These are phyloP conservation scores for Campoletis raptor DNA, from an alignment of 2,888 invertebrate genomes.

Conservation along the genomic window DNA sequence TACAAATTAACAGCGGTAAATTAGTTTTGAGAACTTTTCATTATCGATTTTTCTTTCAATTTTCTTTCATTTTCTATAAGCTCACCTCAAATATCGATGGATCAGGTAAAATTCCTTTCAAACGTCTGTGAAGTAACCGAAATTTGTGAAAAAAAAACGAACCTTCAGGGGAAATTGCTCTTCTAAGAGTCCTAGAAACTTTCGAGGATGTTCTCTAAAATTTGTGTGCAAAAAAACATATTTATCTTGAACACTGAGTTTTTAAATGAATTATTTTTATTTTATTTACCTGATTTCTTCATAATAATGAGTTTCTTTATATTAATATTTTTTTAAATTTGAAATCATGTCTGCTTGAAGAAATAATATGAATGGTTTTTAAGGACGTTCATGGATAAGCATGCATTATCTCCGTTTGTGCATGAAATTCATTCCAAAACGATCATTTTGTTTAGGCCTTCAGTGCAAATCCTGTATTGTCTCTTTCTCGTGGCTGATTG, in stretches of 20 bases:
- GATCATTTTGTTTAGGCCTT: neutral
- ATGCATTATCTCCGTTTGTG: neutral
- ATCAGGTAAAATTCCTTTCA: neutral
- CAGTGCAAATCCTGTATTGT: neutral
- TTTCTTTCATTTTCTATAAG: neutral
- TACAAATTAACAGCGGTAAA: constrained; percentile 18
- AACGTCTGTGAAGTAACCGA: neutral
- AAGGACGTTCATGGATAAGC: neutral
- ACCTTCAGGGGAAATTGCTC: neutral
- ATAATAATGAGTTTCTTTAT: too few species aligned
- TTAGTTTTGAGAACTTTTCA: constrained; percentile 28
- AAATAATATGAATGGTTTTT: neutral
- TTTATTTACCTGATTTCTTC: too few species aligned
- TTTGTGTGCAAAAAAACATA: too few species aligned
- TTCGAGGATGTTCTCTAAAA: neutral
- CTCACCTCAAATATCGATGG: neutral
- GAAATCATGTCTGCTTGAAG: neutral
- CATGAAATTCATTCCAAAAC: neutral
- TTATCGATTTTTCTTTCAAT: constrained; percentile 36
- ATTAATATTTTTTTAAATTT: neutral
- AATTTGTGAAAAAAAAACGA: neutral
- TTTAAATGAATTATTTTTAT: too few species aligned
- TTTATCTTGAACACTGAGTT: too few species aligned
- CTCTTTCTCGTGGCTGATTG: constrained; percentile 14
- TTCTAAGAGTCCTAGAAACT: neutral